Evolutionary conservation across 2,888 invertebrate genomes (phyloP).

Genomic region (Caenorhabditis sp.): DNA sequence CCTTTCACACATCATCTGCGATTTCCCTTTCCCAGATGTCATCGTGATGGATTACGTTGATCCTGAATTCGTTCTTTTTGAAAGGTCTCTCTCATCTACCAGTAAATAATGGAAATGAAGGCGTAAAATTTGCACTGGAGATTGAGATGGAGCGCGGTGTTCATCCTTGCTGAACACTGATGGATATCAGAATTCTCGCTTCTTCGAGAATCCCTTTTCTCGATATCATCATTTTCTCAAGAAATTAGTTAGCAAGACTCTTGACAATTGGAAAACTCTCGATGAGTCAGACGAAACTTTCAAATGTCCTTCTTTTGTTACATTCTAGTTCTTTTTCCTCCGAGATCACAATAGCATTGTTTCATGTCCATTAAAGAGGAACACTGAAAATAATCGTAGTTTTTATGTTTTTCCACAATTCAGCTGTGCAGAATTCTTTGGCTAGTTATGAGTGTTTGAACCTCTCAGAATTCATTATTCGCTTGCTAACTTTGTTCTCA

Average conservation of each 20-base stretch:
- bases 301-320: slow-evolving; percentile 12
- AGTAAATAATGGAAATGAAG: no score
- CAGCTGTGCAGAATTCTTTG: neutral
- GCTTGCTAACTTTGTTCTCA: neutral
- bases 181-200: neutral
- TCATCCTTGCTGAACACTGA: no score
- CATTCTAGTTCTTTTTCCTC: slow-evolving; percentile 8
- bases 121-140: no score
- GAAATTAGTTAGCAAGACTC: slow-evolving; percentile 2
- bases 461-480: slow-evolving; percentile 4
- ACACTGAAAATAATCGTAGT: slow-evolving; percentile 1
- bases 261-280: neutral
- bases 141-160: no score
- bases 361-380: slow-evolving; percentile 6
- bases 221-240: no score
- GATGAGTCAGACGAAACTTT: slow-evolving; percentile 2
- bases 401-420: neutral
- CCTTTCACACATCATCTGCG: neutral
- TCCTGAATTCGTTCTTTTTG: slow-evolving; percentile 7
- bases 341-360: slow-evolving; percentile 19
- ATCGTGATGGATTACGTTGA: slow-evolving; percentile 7
- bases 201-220: neutral
- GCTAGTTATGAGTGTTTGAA: neutral
- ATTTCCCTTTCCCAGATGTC: slow-evolving; percentile 8
- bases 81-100: neutral